Conservation (phyloP, 2,797 vertebrate species). For the Crocidura indochinensis region DNA sequence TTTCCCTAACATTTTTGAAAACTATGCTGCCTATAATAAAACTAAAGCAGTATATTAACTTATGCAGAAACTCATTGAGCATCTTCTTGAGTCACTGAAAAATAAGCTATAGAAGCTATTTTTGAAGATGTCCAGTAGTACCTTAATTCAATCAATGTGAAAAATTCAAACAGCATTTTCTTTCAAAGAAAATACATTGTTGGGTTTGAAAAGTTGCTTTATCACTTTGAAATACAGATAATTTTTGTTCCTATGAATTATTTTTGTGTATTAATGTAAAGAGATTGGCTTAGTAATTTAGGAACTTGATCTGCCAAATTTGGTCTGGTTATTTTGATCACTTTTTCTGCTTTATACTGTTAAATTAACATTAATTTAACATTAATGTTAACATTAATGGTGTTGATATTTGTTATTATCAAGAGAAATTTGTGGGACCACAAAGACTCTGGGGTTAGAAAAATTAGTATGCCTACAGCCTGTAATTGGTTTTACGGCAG, state of each 20-base stretch:
- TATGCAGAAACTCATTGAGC: neutral
- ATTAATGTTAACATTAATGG: neutral
- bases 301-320: neutral
- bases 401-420: fast-evolving
- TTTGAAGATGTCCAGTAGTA: neutral
- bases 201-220: neutral
- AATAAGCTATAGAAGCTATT: neutral
- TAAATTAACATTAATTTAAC: too few species aligned
- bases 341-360: neutral
- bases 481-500: too few species aligned
- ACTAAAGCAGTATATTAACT: neutral
- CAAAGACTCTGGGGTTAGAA: too few species aligned
- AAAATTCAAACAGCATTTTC: neutral
- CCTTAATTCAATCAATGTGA: neutral
- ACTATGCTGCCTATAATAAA: too few species aligned
- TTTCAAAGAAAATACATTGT: neutral
- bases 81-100: neutral
- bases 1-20: too few species aligned
- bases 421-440: neutral
- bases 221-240: neutral
- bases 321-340: neutral
- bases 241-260: neutral
- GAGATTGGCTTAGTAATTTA: neutral
- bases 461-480: too few species aligned
- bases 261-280: neutral